Base-by-base conservation (phyloP, 1,140 invertebrate genomes). In the Camponotus pennsylvanicus region DNA sequence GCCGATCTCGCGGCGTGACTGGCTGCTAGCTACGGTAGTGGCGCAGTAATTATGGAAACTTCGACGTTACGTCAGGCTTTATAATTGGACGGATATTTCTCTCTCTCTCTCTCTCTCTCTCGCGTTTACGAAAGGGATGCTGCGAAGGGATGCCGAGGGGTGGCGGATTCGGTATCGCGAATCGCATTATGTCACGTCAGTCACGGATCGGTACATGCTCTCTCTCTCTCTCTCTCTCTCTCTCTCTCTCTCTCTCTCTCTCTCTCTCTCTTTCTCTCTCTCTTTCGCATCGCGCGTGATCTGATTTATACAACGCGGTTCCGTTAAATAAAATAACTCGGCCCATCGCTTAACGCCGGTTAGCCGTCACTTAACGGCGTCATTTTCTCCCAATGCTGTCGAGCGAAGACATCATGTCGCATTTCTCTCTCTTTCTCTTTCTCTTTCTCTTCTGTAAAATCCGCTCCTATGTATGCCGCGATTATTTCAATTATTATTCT, bases 161-260 rank as follows among this genome's bases (percentile, higher is more conserved):
- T 8, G 13, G 75, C 6, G 21, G 40, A 78, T 59, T 80, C 15
- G 80, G 73, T 70, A 57, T 59, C 34, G 64, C 61, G 88, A 92
- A 92, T 92, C 70, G 67, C 86, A 91, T 92, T 91, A 92, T 89
- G 92, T 92, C 90, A 91, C 69, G 79, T 92, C 89, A 89, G 71
- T 88, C 77, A 86, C 64, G 77, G 71, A 86, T 88, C 75, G 84
- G 78, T 88, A 86, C 63, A 52, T 52, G 27, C 52, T 61, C 61
- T 77, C 37, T 85, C 45, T 67, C 34, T 77, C 9, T 57, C 6
- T n/a, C 15, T 70, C 42, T 59, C 8, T 45, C 61, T 64, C 73
- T 59, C 52, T 61, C 61, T 77, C 37, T 85, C 45, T 67, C 34
- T 77, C 9, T 57, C 6, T n/a, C 15, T 70, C 42, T 59, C 8